Base-by-base conservation (phyloP, 1,140 invertebrate species). In the Ostrea denselamellosa region DNA sequence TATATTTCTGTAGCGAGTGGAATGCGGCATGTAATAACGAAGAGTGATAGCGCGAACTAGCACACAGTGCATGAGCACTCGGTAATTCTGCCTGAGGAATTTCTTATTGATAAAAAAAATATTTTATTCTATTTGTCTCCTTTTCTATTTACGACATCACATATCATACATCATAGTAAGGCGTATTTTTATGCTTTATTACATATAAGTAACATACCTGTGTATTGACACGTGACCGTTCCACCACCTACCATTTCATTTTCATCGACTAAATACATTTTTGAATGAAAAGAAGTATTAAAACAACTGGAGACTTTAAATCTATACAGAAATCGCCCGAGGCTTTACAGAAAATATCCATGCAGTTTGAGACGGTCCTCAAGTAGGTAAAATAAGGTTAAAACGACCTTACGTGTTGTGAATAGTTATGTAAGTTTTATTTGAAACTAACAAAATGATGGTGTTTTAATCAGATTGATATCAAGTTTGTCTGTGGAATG, bases 111-210 rank as follows among this genome's bases (percentile, higher is more conserved):
- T 44, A 44, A 44, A 44, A 44, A 44, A 44, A 44, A 44, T 44
- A 44, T 44, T 44, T 5, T 44, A 44, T 2, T 44, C 14, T 12
- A 14, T 62, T 62, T 62, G n/a, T 62, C n/a, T 62, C 5, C 10
- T 62, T 62, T 62, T 62, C 68, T 77, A 28, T 77, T 77, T 44
- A 77, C 28, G 68, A 77, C 28, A 34, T 28, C 25, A 77, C 68
- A 77, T 28, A 77, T 77, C 68, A 77, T 28, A 77, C 68, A 77
- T 77, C 25, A 77, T 28, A 77, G 25, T 25, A 25, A 77, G 68
- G 68, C 28, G 28, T 77, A 12, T 77, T 25, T 77, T 77, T 77
- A 14, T 25, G 12, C 8, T 71, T 71, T 25, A 25, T 71, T 25
- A 25, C 22, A 77, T 25, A 34, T 77, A 14, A 28, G 9, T 34